A percentile compares a stretch with the other conserved stretches of the same genome.
Conservation (phyloP, 2,113 vertebrate genomes). For the Macaca fascicularis region T2T-MFA8v1.1 NC_088384.1:105891501-105892000, state of each 20-base stretch:
- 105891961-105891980: not conserved
- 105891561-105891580: not conserved
- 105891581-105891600: not conserved
- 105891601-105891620: not conserved
- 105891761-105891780: not conserved
- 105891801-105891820: not conserved
- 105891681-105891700: not conserved
- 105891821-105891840: not conserved
- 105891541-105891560: not conserved
- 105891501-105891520: not conserved
- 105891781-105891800: not conserved
- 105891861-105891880: not conserved
- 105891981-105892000: not conserved
- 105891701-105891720: not conserved
- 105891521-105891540: not conserved
- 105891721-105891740: not conserved
- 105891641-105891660: not conserved
- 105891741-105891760: not conserved
- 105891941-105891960: not conserved
- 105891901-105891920: not conserved
- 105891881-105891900: not conserved
- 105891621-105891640: not conserved
- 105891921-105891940: not conserved
- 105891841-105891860: not conserved
- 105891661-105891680: not conserved